Conservation (phyloP, 1,140 invertebrate species). For the Gonatopus flavifemur region DNA sequence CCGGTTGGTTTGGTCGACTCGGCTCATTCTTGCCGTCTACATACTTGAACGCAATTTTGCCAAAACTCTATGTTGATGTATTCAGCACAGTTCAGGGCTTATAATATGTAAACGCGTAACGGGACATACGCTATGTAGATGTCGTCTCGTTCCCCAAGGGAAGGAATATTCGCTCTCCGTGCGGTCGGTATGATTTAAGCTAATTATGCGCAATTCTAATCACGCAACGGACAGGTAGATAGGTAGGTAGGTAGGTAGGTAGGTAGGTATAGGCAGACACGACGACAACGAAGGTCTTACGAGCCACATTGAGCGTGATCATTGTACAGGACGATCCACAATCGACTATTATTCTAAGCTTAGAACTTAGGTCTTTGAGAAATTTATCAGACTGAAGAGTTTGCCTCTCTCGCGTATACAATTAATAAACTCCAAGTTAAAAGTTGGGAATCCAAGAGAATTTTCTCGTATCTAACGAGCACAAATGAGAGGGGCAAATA, state of each 20-base stretch:
- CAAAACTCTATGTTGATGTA: conserved; percentile 5
- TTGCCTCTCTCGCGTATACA: background rate
- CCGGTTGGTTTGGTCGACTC: no score
- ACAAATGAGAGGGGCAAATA: background rate
- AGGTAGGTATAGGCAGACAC: no score
- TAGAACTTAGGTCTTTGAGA: no score
- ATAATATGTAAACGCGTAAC: conserved; percentile 5
- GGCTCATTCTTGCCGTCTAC: no score
- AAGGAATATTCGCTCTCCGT: conserved; percentile 22
- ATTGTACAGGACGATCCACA: background rate
- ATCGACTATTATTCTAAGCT: no score
- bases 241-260: no score
- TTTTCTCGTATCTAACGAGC: no score
- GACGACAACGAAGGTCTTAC: conserved; percentile 1
- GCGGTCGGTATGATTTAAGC: conserved; percentile 37
- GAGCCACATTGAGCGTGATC: background rate
- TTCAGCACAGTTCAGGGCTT: conserved; percentile 9
- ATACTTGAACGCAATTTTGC: conserved; percentile 4
- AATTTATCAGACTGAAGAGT: background rate
- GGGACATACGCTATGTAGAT: conserved; percentile 44
- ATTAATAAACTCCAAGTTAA: no score
- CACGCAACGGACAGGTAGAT: no score
- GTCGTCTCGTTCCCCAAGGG: no score
- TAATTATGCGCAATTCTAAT: conserved; percentile 44
- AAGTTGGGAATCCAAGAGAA: no score